Percentiles rank a stretch among this genome's conserved stretches.
These are phyloP conservation scores for Pteronura brasiliensis DNA, from an alignment of 2,113 vertebrate species.

Conservation along the genomic window DNA sequence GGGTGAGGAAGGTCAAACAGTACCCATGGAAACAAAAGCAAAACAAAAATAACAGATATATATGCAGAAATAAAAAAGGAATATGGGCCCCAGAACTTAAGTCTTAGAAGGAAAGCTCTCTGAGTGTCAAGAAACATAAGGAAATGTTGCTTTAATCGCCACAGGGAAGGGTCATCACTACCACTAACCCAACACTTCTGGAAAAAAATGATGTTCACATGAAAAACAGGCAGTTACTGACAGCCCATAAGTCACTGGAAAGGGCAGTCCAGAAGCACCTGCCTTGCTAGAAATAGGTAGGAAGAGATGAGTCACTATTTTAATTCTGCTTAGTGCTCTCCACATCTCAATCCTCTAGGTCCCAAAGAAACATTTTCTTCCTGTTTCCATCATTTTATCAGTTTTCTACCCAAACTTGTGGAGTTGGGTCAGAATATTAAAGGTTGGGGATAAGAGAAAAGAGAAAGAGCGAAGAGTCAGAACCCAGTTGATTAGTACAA, in stretches of 20 bases:
- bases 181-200: slow-evolving; percentile 27
- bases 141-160: slow-evolving; percentile 1
- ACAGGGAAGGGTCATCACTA: neutral
- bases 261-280: slow-evolving; percentile 54
- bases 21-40: slow-evolving; percentile 65
- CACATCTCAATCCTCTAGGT: slow-evolving; percentile 12
- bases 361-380: slow-evolving; percentile 41
- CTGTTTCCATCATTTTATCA: slow-evolving; percentile 1
- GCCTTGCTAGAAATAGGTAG: slow-evolving; percentile 57
- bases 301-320: slow-evolving; percentile 67
- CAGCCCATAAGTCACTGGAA: slow-evolving; percentile 8
- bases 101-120: slow-evolving; percentile 18
- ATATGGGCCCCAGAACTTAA: neutral
- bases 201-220: neutral
- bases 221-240: slow-evolving; percentile 38
- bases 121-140: neutral
- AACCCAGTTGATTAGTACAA: neutral
- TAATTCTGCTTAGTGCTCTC: slow-evolving; percentile 34
- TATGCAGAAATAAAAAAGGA: slow-evolving; percentile 36
- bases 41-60: slow-evolving; percentile 40
- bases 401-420: slow-evolving; percentile 17
- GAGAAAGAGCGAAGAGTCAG: neutral
- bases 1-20: slow-evolving; percentile 52
- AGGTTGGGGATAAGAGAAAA: neutral
- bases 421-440: neutral